phyloP scores from a whole-genome alignment of 2,113 vertebrate genomes.

The Phoenicopterus ruber region DNA sequence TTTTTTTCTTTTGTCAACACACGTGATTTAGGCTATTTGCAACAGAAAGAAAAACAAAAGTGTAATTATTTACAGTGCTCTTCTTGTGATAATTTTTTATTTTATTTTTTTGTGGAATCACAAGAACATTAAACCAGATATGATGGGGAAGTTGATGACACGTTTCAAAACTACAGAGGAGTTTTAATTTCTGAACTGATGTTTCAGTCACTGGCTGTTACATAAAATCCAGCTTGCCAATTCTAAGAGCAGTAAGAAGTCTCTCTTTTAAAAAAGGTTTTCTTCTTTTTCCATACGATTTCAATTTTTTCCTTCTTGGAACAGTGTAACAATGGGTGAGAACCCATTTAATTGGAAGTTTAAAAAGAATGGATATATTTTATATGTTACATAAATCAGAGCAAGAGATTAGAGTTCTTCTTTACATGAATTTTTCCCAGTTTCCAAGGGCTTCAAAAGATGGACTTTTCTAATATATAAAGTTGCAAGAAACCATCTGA shows the following conservation, averaged over 20 bases:
- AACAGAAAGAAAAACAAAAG: neutral
- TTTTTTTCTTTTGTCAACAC: neutral
- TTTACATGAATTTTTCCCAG: neutral
- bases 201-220: neutral
- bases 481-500: neutral
- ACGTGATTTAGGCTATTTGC: neutral
- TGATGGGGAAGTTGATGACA: neutral
- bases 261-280: neutral
- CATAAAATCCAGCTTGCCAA: neutral
- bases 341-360: constrained; percentile 10
- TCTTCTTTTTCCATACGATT: neutral
- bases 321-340: neutral
- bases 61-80: neutral
- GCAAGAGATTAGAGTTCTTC: constrained; percentile 4
- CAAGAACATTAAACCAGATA: neutral
- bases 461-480: neutral
- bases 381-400: constrained; percentile 13
- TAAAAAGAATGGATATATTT: constrained; percentile 32
- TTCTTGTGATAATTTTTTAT: neutral
- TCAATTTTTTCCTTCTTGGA: neutral
- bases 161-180: neutral
- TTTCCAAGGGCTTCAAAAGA: constrained; percentile 2
- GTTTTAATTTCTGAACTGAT: neutral
- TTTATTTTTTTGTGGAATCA: neutral
- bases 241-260: neutral